Base-by-base conservation (phyloP, 2,797 vertebrate species). In the Sebastes steindachneri region DNA sequence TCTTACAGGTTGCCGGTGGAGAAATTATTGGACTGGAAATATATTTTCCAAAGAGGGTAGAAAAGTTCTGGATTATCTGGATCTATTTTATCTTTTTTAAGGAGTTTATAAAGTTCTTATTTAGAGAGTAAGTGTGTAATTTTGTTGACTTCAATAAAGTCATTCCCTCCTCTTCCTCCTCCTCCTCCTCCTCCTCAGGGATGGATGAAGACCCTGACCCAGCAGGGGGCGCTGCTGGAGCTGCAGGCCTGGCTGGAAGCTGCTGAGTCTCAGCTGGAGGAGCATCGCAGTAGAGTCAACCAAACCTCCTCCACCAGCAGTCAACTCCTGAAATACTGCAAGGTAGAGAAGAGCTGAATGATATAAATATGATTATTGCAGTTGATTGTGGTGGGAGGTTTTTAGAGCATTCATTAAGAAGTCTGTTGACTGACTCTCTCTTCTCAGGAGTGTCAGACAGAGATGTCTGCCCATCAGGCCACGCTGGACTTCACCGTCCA, bases 401-500 rank as follows among this genome's bases (percentile, higher is more conserved):
- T 57, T 28, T 28, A 21, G n/a, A 12, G 14, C 14, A 35, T 12
- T 64, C 0, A 17, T 31, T n/a, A 26, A 48, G 1, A 23, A 0
- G 11, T 29, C 9, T 23, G 15, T 2, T 64, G 28, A 37, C 54
- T 60, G 4, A 41, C 15, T 68, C 4, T 65, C 5, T 7, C 60
- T 5, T 25, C 19, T 51, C 81, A 99, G 98, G 96, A 92, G 51
- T 92, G 94, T 73, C 93, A 92, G 89, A 91, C 90, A 68, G 96
- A 97, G 89, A 94, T 97, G 93, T 90, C 90, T 33, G 94, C 95
- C 9, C 96, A 95, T 70, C 97, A 97, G 86, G 95, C 95, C 92
- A 93, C 95, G 0, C 92, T 98, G 51, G 97, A 98, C 85, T 96
- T 94, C 62, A 93, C 97, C 25, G 97, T 95, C 93, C 97, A 96